Evolutionary conservation across 2,888 invertebrate genomes (phyloP).

Genomic region (Coremacera marginata): DNA sequence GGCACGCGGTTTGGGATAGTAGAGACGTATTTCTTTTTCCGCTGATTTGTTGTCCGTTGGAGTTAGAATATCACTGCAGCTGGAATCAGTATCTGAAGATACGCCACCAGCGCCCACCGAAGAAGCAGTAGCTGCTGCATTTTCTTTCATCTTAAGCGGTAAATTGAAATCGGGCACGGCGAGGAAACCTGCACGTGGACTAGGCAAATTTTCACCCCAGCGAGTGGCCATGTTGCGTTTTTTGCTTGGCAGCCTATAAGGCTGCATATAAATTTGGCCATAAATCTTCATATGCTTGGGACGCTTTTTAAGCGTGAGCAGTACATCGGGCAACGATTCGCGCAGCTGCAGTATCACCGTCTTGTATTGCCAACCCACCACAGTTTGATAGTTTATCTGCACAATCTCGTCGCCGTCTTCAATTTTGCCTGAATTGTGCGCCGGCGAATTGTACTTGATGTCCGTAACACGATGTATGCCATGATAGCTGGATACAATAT

Average conservation of each 20-base stretch:
- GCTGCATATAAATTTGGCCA: conserved; percentile 77
- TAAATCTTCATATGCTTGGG: conserved; percentile 85
- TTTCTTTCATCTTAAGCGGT: conserved; percentile 68
- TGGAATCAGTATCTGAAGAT: conserved; percentile 70
- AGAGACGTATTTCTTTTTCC: conserved; percentile 72
- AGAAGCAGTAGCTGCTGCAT: conserved; percentile 46
- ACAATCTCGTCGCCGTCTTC: conserved; percentile 97
- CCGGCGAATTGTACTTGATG: conserved; percentile 91
- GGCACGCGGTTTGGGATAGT: conserved; percentile 81
- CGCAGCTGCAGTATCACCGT: conserved; percentile 80
- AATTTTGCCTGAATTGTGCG: conserved; percentile 91
- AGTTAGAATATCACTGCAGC: conserved; percentile 73
- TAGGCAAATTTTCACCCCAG: conserved; percentile 79
- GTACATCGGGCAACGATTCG: conserved; percentile 84
- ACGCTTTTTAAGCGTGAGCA: conserved; percentile 84
- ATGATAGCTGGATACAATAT: conserved; percentile 87
- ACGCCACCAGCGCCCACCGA: conserved; percentile 10
- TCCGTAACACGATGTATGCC: conserved; percentile 85
- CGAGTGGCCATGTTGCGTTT: conserved; percentile 76
- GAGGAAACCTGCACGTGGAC: conserved; percentile 75
- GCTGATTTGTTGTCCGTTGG: conserved; percentile 68
- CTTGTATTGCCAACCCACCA: conserved; percentile 86
- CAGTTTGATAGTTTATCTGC: conserved; percentile 83
- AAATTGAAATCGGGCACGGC: conserved; percentile 61
- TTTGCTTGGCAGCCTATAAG: conserved; percentile 79